phyloP scores from a whole-genome alignment of 2,797 vertebrate genomes.

The Syngnathus rostellatus region DNA sequence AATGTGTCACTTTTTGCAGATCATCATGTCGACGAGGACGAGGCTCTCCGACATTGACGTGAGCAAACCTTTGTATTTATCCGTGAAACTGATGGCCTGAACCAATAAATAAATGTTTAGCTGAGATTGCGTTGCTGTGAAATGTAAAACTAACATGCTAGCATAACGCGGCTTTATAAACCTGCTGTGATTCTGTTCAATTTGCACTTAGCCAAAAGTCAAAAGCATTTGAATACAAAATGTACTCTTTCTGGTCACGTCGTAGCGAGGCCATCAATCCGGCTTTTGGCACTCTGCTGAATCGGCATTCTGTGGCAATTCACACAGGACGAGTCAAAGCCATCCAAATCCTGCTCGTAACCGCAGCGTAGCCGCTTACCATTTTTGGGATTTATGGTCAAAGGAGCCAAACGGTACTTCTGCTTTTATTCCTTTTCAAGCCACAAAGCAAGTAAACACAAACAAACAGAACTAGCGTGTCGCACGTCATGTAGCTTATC shows the following conservation, averaged over 20 bases:
- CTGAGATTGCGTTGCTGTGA: not conserved
- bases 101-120: not conserved
- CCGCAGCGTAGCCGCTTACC: not conserved
- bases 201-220: not conserved
- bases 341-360: not conserved
- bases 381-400: constrained; percentile 20
- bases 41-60: not conserved
- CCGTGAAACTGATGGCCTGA: constrained; percentile 30
- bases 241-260: not conserved
- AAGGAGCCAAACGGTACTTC: constrained; percentile 18
- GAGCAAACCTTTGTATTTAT: constrained; percentile 76
- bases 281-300: constrained; percentile 2
- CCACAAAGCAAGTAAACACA: constrained; percentile 30
- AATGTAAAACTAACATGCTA: not conserved
- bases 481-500: not conserved
- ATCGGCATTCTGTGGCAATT: not conserved
- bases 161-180: not conserved
- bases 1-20: constrained; percentile 3
- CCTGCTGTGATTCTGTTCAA: not conserved
- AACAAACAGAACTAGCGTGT: constrained; percentile 18
- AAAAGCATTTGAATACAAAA: not conserved
- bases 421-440: constrained; percentile 47
- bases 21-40: not conserved
- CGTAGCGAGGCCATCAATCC: not conserved
- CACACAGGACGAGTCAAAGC: not conserved